Evolutionary conservation across 2,888 invertebrate species (phyloP), one percentile per base, ranked within the genome.

Genomic region (Aleiodes testaceus): DNA sequence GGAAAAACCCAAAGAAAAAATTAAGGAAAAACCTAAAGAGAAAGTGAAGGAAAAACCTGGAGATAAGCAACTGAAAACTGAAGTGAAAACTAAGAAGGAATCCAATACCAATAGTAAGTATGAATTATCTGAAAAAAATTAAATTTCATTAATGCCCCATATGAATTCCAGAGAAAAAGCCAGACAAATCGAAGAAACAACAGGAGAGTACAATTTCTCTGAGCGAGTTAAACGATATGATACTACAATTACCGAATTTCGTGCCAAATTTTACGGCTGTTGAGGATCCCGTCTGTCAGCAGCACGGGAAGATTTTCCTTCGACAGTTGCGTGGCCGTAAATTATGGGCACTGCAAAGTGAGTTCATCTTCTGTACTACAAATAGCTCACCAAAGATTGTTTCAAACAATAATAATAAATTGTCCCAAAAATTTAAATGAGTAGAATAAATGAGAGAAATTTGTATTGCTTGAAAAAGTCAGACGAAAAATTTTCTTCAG

Each of bases 291-390:
- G 91, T 91, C 84, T 93, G 93, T 88, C 90, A 92, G 77, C 91
- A 92, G 82, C 93, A 93, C 77, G 91, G 93, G 70, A 91, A 91
- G 85, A 91, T 93, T 80, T 90, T 93, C 78, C 88, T 92, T 77
- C 89, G 92, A 75, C 93, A 93, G 86, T 86, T 93, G 80, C 90
- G 92, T 36, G 92, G 92, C 68, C 90, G 91, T 74, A 92, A 92
- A 86, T 82, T 93, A 77, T 93, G 93, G 93, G 92, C 93, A 70
- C 86, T 93, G 78, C 92, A 92, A 87, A 93, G 93, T 93, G 89
- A 91, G 91, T 90, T 79, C 16, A 53, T 7, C 14, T 20, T 68
- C 18, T 1, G 53, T 14, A 53, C 26, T 1, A 3, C 12, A 26
- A 53, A 22, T 26, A 26, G n/a, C 26, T n/a, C 3, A 18, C 63